phyloP scores from a whole-genome alignment of 2,113 vertebrate species.

The Formicarius rufipectus region DNA sequence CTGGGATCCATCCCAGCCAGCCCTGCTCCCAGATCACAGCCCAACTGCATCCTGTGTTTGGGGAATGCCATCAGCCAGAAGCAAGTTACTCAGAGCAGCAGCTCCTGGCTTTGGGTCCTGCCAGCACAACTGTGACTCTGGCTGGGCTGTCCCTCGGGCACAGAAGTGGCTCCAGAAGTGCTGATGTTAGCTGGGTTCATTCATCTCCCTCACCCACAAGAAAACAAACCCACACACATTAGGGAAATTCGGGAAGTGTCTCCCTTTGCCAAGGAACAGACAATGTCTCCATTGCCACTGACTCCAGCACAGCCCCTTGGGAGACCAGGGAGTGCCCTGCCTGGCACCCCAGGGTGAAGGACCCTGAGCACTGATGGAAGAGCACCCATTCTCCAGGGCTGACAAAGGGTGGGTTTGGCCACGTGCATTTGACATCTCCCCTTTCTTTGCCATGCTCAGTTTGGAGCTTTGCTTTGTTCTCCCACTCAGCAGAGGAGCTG shows the following conservation, averaged over 20 bases:
- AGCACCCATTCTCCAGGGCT: fast-evolving
- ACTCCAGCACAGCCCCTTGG: background rate
- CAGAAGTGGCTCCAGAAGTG: background rate
- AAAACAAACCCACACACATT: background rate
- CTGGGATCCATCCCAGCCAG: background rate
- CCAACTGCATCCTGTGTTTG: fast-evolving
- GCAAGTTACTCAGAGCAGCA: background rate
- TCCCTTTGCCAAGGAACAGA: background rate
- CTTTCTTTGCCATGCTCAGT: background rate
- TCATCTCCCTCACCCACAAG: background rate
- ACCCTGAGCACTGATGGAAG: background rate
- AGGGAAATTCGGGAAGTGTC: background rate
- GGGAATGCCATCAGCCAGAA: background rate
- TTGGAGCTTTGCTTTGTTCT: background rate
- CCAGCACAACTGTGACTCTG: background rate
- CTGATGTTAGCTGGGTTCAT: background rate
- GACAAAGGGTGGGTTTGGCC: background rate
- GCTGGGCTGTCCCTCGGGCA: background rate
- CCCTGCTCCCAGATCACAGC: background rate
- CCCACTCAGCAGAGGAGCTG: background rate
- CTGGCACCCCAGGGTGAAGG: background rate
- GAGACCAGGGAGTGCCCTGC: background rate
- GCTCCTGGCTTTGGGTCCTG: background rate
- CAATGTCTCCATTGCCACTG: fast-evolving
- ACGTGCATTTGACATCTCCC: background rate